These are phyloP conservation scores for Leucoraja erinaceus DNA, from an alignment of 2,113 vertebrate species.

Conservation along the genomic window DNA sequence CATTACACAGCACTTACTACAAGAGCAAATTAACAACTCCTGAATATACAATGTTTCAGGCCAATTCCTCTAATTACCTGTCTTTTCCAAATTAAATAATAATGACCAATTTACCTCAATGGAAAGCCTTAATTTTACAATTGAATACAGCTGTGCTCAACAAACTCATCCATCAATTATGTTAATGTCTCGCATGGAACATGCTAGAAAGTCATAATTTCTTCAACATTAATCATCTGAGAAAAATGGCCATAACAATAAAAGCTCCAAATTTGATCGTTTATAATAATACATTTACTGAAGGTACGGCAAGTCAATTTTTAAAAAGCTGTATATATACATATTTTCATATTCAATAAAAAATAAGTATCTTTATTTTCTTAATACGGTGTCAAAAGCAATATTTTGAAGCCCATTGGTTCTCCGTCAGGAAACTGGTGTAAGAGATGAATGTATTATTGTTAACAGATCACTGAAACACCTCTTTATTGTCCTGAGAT, in stretches of 20 bases:
- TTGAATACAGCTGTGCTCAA: background rate
- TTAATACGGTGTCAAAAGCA: background rate
- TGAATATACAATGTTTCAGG: background rate
- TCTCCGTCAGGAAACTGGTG: background rate
- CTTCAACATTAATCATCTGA: background rate
- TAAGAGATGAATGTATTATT: background rate
- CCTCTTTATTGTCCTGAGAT: background rate
- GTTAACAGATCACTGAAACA: background rate
- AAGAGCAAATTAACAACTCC: background rate
- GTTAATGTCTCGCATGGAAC: background rate
- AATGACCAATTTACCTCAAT: constrained; percentile 18
- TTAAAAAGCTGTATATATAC: background rate
- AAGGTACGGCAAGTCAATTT: background rate
- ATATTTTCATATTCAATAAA: background rate
- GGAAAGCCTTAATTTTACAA: constrained; percentile 28
- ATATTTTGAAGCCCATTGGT: background rate
- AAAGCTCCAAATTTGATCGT: background rate
- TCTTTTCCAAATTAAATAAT: constrained; percentile 30
- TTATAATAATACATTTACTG: constrained; percentile 11
- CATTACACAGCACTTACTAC: background rate
- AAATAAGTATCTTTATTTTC: background rate
- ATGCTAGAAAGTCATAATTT: background rate
- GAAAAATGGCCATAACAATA: background rate
- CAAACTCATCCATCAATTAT: background rate
- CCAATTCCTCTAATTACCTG: constrained; percentile 22